Evolutionary conservation across 2,113 vertebrate species (phyloP).

Genomic region (Alligator mississippiensis): DNA sequence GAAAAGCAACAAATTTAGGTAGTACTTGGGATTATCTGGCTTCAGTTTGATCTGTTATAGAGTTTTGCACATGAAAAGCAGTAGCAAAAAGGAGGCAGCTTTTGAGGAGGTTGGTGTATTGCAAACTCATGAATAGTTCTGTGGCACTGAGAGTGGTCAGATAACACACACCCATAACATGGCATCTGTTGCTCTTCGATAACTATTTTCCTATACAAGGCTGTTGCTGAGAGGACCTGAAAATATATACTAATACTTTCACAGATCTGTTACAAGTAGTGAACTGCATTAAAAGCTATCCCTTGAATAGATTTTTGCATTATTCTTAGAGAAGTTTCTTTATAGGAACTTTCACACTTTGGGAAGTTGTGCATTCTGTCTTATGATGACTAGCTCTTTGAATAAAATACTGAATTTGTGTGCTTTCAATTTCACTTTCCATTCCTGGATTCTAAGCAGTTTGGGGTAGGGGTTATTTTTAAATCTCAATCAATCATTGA

Average conservation of each 20-base stretch:
- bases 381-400: too few species aligned
- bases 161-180: neutral
- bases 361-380: too few species aligned
- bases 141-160: neutral
- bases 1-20: too few species aligned
- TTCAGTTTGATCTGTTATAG: neutral
- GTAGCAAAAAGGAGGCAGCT: neutral
- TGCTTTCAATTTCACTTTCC: too few species aligned
- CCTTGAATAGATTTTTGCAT: neutral
- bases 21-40: too few species aligned
- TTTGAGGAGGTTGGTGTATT: neutral
- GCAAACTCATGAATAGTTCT: neutral
- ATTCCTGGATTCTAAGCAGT: neutral
- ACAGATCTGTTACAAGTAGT: neutral
- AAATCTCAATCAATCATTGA: neutral
- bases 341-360: neutral
- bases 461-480: neutral
- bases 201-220: neutral
- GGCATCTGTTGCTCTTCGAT: neutral
- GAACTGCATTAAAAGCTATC: neutral
- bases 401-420: too few species aligned
- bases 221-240: neutral
- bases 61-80: neutral
- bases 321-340: neutral
- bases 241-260: neutral